phyloP scores from a whole-genome alignment of 2,797 vertebrate species.

The Etheostoma nigrum region DNA sequence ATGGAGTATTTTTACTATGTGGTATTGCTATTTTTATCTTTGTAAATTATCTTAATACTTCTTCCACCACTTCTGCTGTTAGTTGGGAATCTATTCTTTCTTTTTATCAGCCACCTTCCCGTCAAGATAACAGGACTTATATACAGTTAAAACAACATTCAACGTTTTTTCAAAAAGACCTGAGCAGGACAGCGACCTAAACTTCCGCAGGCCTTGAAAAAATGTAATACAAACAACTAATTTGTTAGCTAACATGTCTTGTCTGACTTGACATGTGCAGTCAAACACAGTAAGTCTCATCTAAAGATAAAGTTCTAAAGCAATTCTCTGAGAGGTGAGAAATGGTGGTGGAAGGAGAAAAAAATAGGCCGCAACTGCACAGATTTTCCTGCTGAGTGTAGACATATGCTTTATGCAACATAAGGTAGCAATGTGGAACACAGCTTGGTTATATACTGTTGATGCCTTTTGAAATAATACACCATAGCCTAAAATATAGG shows the following conservation, averaged over 20 bases:
- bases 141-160: background rate
- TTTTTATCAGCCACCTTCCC: background rate
- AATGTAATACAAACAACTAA: no score
- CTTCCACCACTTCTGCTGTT: no score
- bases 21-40: no score
- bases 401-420: no score
- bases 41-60: no score
- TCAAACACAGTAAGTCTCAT: no score
- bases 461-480: background rate
- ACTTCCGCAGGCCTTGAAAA: background rate
- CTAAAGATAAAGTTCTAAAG: background rate
- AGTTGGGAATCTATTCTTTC: no score
- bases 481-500: background rate
- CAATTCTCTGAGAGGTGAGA: background rate
- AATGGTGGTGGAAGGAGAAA: background rate
- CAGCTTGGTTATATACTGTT: background rate
- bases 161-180: background rate
- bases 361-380: no score
- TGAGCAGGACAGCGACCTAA: background rate
- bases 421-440: no score
- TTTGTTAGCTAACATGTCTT: background rate
- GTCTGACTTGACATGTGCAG: no score
- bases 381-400: no score
- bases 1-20: no score
- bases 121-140: background rate